phyloP scores from a whole-genome alignment of 2,888 invertebrate genomes.

The Rhopalosiphum nymphaeae region DNA sequence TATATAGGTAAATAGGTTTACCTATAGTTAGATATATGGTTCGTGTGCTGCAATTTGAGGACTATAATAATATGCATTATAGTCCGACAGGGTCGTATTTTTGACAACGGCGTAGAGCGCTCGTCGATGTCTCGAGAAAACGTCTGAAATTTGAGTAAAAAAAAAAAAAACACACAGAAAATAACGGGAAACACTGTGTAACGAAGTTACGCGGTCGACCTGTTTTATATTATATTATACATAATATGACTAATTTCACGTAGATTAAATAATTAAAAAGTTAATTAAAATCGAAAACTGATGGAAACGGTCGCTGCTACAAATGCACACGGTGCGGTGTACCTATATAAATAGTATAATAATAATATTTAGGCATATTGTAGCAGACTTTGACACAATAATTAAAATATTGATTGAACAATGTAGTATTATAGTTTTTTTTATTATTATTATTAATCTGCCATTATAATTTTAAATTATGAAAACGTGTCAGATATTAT shows the following conservation, averaged over 20 bases:
- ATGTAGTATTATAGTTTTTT: background rate
- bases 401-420: background rate
- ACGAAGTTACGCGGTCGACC: background rate
- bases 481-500: background rate
- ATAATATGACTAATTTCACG: background rate
- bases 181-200: background rate
- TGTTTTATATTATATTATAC: background rate
- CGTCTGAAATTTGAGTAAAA: background rate
- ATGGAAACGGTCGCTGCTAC: background rate
- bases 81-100: background rate
- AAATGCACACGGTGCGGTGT: background rate
- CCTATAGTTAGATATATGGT: background rate
- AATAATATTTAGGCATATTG: background rate
- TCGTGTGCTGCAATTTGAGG: background rate
- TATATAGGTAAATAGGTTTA: background rate
- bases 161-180: background rate
- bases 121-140: background rate
- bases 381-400: background rate
- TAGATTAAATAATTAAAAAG: slow-evolving; percentile 4
- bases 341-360: background rate
- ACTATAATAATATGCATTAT: background rate
- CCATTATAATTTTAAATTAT: background rate
- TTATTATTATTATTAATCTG: background rate
- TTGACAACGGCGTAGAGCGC: background rate
- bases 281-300: background rate